Evolutionary conservation across 2,113 vertebrate species (phyloP).

Genomic region (Coptodon bakossiorum): DNA sequence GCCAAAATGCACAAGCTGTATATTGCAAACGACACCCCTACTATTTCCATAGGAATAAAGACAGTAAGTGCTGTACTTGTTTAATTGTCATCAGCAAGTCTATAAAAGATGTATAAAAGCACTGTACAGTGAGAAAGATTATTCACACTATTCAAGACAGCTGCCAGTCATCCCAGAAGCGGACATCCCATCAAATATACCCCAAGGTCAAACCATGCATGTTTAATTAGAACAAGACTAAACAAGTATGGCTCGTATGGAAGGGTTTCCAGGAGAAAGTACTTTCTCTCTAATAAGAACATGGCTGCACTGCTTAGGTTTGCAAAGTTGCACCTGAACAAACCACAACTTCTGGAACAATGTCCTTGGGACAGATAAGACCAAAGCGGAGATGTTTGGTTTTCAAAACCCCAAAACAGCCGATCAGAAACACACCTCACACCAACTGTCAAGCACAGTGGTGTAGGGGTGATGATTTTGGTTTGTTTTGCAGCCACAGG

Average conservation of each 20-base stretch:
- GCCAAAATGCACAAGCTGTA: neutral
- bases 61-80: neutral
- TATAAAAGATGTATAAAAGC: neutral
- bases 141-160: neutral
- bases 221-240: neutral
- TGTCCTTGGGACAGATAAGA: neutral
- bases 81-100: neutral
- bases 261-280: neutral
- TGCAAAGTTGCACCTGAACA: neutral
- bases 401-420: neutral
- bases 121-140: neutral
- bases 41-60: neutral
- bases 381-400: neutral
- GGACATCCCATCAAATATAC: neutral
- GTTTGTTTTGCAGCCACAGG: neutral
- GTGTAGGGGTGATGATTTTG: neutral
- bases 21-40: neutral
- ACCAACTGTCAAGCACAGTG: neutral
- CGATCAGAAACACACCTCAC: neutral
- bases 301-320: neutral
- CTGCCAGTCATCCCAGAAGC: neutral
- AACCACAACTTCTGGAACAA: neutral
- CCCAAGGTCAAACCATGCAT: neutral
- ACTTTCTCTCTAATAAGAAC: neutral
- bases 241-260: neutral